phyloP scores from a whole-genome alignment of 2,113 vertebrate species.

The Crotalus helleri region DNA sequence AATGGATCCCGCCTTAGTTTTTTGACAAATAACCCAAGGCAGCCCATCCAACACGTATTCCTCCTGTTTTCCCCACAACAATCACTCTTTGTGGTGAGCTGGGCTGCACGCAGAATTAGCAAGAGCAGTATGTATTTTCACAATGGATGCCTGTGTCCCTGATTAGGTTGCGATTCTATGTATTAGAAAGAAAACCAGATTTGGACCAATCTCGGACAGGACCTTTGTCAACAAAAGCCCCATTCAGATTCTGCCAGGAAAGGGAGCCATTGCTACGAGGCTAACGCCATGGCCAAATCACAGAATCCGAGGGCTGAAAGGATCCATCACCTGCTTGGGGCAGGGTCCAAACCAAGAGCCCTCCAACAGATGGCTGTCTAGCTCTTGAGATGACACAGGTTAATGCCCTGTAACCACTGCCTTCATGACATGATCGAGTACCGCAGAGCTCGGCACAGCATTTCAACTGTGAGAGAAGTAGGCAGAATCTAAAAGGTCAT shows the following conservation, averaged over 20 bases:
- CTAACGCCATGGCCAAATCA: not conserved
- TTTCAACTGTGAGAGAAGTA: not conserved
- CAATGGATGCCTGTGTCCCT: not conserved
- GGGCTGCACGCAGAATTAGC: not conserved
- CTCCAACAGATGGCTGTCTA: not conserved
- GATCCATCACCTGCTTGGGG: not conserved
- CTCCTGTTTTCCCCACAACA: not conserved
- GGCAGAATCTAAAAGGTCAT: not conserved
- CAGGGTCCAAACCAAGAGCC: not conserved
- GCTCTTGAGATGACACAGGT: not conserved
- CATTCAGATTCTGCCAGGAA: not conserved
- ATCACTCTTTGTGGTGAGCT: not conserved
- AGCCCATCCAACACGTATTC: not conserved
- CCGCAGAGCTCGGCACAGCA: not conserved
- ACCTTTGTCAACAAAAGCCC: not conserved
- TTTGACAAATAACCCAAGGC: not conserved
- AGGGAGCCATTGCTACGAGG: not conserved
- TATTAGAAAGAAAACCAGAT: not conserved
- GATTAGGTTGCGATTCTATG: not conserved
- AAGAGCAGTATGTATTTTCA: not conserved
- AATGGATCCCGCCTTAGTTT: not conserved
- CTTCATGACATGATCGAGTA: not conserved
- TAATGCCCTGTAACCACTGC: not conserved
- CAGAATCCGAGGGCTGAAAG: not conserved
- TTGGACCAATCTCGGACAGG: not conserved